phyloP scores from a whole-genome alignment of 2,888 invertebrate genomes.

The Acanthococcus lagerstroemiae region DNA sequence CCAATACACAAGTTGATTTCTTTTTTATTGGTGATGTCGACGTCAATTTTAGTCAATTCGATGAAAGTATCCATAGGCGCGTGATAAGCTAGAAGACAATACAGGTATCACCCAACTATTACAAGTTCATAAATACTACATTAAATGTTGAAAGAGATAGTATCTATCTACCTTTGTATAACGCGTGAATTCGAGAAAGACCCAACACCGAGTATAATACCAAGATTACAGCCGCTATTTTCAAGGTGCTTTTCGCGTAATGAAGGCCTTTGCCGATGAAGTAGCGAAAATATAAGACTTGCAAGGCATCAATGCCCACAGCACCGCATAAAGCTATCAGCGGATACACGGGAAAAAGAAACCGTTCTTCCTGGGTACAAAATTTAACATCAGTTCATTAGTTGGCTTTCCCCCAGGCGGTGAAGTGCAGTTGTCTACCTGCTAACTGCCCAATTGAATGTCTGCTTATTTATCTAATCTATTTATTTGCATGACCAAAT shows the following conservation, averaged over 20 bases:
- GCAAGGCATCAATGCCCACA: constrained; percentile 63
- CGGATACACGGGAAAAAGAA: constrained; percentile 91
- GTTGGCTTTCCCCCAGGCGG: no score
- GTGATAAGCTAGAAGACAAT: constrained; percentile 58
- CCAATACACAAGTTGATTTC: constrained; percentile 77
- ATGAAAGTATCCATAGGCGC: constrained; percentile 80
- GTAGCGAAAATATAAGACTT: constrained; percentile 59
- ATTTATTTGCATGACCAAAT: no score
- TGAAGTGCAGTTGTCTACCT: no score
- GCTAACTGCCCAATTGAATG: no score
- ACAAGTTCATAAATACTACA: background rate
- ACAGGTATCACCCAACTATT: no score
- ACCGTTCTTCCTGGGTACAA: constrained; percentile 56
- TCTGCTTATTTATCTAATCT: no score
- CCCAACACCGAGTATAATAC: constrained; percentile 4
- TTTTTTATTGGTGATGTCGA: constrained; percentile 46
- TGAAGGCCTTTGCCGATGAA: constrained; percentile 43
- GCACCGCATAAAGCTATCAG: constrained; percentile 74
- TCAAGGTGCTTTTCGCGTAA: constrained; percentile 57
- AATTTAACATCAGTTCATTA: background rate
- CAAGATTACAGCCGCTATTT: background rate
- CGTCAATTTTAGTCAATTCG: constrained; percentile 53
- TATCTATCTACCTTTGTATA: constrained; percentile 49
- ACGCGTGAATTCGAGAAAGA: constrained; percentile 45
- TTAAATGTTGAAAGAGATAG: background rate